A percentile compares a stretch with the other conserved stretches of the same genome.
Evolutionary conservation across 2,888 invertebrate species (phyloP).

Genomic region (Acholoe squamosa): DNA sequence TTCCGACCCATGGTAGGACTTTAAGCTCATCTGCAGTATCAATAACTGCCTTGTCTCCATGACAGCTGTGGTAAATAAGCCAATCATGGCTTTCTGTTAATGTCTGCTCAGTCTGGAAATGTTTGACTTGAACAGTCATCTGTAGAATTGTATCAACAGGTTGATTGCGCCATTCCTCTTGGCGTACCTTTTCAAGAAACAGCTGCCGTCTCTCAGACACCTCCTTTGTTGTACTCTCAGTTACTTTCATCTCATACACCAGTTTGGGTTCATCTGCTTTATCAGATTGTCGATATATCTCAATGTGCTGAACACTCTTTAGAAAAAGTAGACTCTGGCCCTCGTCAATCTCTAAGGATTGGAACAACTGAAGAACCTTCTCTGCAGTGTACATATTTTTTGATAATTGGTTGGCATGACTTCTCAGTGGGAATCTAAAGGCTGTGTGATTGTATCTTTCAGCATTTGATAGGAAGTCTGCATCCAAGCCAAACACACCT

Average conservation of each 20-base stretch:
- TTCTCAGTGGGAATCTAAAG: constrained; percentile 77
- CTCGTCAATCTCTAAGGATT: neutral
- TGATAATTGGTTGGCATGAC: constrained; percentile 48
- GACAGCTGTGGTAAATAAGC: neutral
- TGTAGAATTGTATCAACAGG: neutral
- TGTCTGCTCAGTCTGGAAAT: neutral
- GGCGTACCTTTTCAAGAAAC: neutral
- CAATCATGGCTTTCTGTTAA: neutral
- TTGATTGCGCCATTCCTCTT: neutral
- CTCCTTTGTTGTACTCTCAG: neutral
- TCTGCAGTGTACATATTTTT: neutral
- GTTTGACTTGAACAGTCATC: neutral
- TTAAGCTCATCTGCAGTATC: constrained; percentile 67
- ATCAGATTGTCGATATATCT: neutral
- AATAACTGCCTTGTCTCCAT: neutral
- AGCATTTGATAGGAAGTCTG: neutral
- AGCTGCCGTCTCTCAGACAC: neutral
- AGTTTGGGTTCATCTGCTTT: neutral
- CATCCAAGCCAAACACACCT: neutral
- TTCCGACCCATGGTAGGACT: constrained; percentile 70
- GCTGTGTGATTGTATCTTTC: constrained; percentile 71
- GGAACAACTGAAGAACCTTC: neutral
- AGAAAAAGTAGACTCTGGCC: constrained; percentile 51
- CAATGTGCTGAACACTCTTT: neutral
- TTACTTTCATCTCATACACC: neutral